Percentiles rank a stretch among this genome's conserved stretches.
phyloP scores from a whole-genome alignment of 2,113 vertebrate species.

The human region GRCh38 chr19:41174001-41174500 shows the following conservation, averaged over 20 bases:
- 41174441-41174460: neutral
- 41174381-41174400: neutral
- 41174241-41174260: neutral
- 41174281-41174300: neutral
- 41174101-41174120: neutral
- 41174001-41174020: neutral
- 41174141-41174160: neutral
- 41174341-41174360: neutral
- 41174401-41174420: neutral
- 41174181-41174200: neutral
- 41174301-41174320: neutral
- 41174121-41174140: neutral
- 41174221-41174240: neutral
- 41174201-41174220: neutral
- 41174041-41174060: neutral
- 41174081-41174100: neutral
- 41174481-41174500: neutral
- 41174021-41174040: neutral
- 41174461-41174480: neutral
- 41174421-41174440: rapidly evolving
- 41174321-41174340: neutral
- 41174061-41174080: neutral
- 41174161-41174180: neutral
- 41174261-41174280: neutral
- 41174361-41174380: neutral